A percentile compares a stretch with the other conserved stretches of the same genome.
Evolutionary conservation across 2,888 invertebrate species (phyloP).

Genomic region (Autographa gamma): DNA sequence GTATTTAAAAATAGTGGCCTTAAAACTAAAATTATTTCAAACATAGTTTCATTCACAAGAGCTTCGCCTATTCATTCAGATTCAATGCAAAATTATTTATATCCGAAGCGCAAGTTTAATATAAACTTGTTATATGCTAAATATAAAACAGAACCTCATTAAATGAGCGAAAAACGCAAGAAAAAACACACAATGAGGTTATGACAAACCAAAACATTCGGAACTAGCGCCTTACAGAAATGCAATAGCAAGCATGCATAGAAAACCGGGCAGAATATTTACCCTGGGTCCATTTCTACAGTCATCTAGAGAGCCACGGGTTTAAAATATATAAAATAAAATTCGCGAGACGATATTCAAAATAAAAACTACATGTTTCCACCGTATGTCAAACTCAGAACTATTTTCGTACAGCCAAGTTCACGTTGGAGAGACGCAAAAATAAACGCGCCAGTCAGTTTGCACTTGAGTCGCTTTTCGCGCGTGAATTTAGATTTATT

Average conservation of each 20-base stretch:
- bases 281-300: slow-evolving; percentile 84
- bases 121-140: slow-evolving; percentile 37
- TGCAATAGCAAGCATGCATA: slow-evolving; percentile 62
- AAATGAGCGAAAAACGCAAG: slow-evolving; percentile 55
- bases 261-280: slow-evolving; percentile 72
- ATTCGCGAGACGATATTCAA: slow-evolving; percentile 80
- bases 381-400: slow-evolving; percentile 86
- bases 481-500: slow-evolving; percentile 37
- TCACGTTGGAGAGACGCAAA: slow-evolving; percentile 79
- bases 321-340: slow-evolving; percentile 73
- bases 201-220: slow-evolving; percentile 80
- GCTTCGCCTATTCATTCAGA: slow-evolving; percentile 35
- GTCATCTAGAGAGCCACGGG: slow-evolving; percentile 72
- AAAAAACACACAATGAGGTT: slow-evolving; percentile 76
- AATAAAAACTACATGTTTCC: slow-evolving; percentile 87
- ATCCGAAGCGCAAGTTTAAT: slow-evolving; percentile 18
- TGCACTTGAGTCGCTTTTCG: slow-evolving; percentile 55
- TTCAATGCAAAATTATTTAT: slow-evolving; percentile 24
- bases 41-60: slow-evolving; percentile 27
- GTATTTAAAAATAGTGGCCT: not conserved
- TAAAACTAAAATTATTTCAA: slow-evolving; percentile 3
- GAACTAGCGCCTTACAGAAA: slow-evolving; percentile 60
- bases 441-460: slow-evolving; percentile 64
- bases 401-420: slow-evolving; percentile 86
- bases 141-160: slow-evolving; percentile 52